A percentile compares a stretch with the other conserved stretches of the same genome.
Evolutionary conservation across 2,888 invertebrate genomes (phyloP).

Genomic region (Furcula furcula): DNA sequence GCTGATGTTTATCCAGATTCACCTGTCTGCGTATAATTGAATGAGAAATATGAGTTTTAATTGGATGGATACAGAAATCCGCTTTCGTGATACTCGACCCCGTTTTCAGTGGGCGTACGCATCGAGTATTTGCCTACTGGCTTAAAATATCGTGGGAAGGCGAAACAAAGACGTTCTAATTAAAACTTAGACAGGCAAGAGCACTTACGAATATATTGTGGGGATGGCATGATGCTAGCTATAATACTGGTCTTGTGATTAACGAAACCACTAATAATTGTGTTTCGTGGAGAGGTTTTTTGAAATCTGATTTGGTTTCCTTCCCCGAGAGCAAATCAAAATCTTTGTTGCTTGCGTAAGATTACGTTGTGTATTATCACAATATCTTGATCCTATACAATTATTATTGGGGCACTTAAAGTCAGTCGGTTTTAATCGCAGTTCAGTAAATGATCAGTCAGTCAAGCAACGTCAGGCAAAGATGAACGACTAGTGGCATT

Average conservation of each 20-base stretch:
- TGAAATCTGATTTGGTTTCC: no score
- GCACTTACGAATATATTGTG: slow-evolving; percentile 1
- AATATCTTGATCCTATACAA: no score
- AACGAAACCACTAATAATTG: not conserved
- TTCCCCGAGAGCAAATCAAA: no score
- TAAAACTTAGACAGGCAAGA: slow-evolving; percentile 7
- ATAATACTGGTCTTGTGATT: not conserved
- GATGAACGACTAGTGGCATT: no score
- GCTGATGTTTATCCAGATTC: slow-evolving; percentile 59
- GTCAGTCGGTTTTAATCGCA: no score
- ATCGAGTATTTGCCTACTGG: slow-evolving; percentile 2
- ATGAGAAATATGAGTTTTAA: slow-evolving; percentile 50
- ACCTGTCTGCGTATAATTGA: slow-evolving; percentile 50
- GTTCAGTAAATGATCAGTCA: no score
- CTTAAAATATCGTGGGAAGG: slow-evolving; percentile 1
- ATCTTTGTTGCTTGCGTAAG: no score
- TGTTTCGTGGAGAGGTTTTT: no score
- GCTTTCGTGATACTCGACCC: not conserved
- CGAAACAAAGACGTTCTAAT: slow-evolving; percentile 12
- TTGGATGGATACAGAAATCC: slow-evolving; percentile 19
- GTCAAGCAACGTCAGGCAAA: no score
- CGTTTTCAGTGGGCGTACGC: not conserved
- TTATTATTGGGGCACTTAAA: no score
- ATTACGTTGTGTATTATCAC: no score
- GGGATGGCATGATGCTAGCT: not conserved